Evolutionary conservation across 2,113 vertebrate genomes (phyloP).

Genomic region (Cyanistes caeruleus): DNA sequence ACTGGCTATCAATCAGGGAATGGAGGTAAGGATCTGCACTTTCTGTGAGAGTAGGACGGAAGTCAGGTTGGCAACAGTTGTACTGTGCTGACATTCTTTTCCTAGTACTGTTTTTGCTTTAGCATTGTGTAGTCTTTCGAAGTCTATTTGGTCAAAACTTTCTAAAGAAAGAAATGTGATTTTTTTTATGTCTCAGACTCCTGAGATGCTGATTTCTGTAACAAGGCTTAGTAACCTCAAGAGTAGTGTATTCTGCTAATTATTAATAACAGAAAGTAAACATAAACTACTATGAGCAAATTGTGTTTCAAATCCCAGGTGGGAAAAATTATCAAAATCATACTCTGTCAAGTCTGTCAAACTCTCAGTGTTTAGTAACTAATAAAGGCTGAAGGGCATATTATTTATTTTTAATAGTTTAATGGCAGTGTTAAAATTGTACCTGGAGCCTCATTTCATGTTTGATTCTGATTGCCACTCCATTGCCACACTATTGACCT

Average conservation of each 20-base stretch:
- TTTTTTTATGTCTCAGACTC: neutral
- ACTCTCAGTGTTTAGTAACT: neutral
- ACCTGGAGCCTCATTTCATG: neutral
- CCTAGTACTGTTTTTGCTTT: neutral
- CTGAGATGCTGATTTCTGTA: neutral
- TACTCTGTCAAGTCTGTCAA: neutral
- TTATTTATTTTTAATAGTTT: neutral
- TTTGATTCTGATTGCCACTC: neutral
- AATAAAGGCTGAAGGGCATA: neutral
- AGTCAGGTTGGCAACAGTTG: neutral
- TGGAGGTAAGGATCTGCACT: constrained; percentile 84
- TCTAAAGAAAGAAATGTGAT: neutral
- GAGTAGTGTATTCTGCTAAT: neutral
- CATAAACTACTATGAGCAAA: neutral
- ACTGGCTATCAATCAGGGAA: constrained; percentile 94
- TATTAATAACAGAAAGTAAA: neutral
- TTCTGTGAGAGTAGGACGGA: neutral
- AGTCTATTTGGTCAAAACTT: neutral
- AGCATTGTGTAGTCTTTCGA: neutral
- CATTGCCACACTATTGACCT: neutral
- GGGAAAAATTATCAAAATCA: neutral
- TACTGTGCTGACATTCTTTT: neutral
- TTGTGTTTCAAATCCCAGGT: neutral
- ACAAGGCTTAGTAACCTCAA: neutral
- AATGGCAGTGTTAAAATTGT: neutral